phyloP scores from a whole-genome alignment of 2,797 vertebrate species.

The Lagocephalus sceleratus region DNA sequence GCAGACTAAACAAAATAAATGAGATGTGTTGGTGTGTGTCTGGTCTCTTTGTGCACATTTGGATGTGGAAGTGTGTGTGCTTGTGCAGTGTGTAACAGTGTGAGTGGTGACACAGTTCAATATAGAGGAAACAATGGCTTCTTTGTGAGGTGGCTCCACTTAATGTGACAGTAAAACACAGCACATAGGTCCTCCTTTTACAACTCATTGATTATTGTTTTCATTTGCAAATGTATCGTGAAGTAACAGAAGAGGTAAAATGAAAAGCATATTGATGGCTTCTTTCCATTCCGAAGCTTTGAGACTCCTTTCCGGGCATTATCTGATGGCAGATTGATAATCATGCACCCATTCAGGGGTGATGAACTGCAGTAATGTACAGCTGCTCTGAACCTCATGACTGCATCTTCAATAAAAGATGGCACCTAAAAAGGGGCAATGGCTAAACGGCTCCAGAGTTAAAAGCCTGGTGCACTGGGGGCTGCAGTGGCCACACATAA shows the following conservation, averaged over 20 bases:
- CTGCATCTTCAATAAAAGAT: no score
- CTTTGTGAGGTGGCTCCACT: not conserved
- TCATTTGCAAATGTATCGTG: no score
- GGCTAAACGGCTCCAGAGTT: not conserved
- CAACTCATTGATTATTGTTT: no score
- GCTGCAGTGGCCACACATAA: not conserved
- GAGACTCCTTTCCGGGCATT: no score
- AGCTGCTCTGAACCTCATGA: no score
- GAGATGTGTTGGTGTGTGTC: conserved; percentile 15
- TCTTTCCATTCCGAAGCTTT: no score
- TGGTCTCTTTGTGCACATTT: conserved; percentile 1
- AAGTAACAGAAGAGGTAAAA: no score
- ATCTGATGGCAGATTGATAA: no score
- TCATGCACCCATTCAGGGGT: no score
- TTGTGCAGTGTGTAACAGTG: conserved; percentile 1
- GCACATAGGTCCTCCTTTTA: not conserved
- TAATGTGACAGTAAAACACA: not conserved
- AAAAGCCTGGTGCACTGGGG: conserved; percentile 1
- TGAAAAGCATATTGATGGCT: no score
- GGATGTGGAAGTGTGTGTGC: conserved; percentile 1
- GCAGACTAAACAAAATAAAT: conserved; percentile 51
- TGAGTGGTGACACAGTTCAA: conserved; percentile 8
- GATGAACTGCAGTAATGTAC: no score
- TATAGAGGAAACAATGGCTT: not conserved
- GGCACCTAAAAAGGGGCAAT: no score